Conservation (phyloP, 2,797 vertebrate species). For the Pitangus sulphuratus region DNA sequence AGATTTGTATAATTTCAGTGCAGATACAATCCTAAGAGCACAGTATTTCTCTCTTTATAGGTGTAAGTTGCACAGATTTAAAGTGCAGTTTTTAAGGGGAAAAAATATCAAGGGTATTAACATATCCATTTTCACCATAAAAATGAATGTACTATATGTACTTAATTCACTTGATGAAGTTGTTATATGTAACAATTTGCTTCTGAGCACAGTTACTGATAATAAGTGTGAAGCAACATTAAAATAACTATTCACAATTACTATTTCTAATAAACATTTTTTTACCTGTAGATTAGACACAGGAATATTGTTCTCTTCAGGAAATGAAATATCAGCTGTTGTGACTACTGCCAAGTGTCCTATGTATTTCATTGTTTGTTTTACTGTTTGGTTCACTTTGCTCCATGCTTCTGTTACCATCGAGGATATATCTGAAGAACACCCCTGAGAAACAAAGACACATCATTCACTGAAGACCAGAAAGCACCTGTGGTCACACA, state of each 20-base stretch:
- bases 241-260: background rate
- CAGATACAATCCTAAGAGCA: background rate
- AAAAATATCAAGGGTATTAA: background rate
- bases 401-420: conserved; percentile 89
- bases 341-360: conserved; percentile 82
- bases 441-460: conserved; percentile 81
- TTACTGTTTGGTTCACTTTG: conserved; percentile 80
- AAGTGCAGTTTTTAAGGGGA: background rate
- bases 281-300: conserved; percentile 64
- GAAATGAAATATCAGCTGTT: conserved; percentile 74
- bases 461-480: background rate
- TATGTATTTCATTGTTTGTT: conserved; percentile 72
- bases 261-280: background rate
- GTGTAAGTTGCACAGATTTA: background rate
- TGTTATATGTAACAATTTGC: background rate
- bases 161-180: background rate
- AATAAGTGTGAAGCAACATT: background rate
- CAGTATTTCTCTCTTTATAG: background rate
- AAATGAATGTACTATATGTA: background rate
- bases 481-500: background rate
- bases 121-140: background rate
- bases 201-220: background rate
- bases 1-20: background rate
- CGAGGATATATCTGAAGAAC: conserved; percentile 91
- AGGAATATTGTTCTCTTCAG: conserved; percentile 59